A percentile compares a stretch with the other conserved stretches of the same genome.
These are phyloP conservation scores for Suricata suricatta DNA, from an alignment of 2,113 vertebrate genomes.

Conservation along the genomic window DNA sequence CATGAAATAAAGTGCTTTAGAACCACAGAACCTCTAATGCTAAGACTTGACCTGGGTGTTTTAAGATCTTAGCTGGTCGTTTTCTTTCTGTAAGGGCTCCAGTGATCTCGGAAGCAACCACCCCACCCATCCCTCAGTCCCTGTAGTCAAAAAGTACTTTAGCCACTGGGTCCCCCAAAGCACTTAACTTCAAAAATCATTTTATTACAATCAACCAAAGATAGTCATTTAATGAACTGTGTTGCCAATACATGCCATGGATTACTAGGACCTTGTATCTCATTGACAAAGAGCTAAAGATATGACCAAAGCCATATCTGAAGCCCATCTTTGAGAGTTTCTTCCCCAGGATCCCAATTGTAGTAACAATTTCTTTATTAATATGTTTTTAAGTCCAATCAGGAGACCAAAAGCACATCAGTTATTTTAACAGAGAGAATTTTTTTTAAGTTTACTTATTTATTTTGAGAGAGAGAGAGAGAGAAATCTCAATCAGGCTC, in stretches of 20 bases:
- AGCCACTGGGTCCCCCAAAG: neutral
- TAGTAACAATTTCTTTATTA: neutral
- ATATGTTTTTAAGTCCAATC: neutral
- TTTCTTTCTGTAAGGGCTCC: neutral
- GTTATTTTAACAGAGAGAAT: slow-evolving; percentile 6
- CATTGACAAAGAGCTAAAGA: neutral
- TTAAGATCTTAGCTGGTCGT: neutral
- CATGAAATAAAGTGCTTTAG: neutral
- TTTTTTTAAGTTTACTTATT: neutral
- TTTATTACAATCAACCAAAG: slow-evolving; percentile 1
- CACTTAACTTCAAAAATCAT: slow-evolving; percentile 32
- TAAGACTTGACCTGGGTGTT: neutral
- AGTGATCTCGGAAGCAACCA: neutral
- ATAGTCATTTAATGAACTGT: neutral
- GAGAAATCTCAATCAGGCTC: too few species aligned
- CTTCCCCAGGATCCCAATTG: neutral
- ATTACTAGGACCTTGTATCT: neutral
- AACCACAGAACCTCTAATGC: neutral
- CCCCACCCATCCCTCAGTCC: neutral
- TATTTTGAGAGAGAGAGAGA: too few species aligned
- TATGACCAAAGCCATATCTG: neutral
- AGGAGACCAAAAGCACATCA: neutral
- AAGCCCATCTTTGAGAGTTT: neutral
- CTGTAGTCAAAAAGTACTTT: neutral
- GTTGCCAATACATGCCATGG: neutral